Evolutionary conservation across 2,113 vertebrate species (phyloP).

Genomic region (Ramphastos sulfuratus): DNA sequence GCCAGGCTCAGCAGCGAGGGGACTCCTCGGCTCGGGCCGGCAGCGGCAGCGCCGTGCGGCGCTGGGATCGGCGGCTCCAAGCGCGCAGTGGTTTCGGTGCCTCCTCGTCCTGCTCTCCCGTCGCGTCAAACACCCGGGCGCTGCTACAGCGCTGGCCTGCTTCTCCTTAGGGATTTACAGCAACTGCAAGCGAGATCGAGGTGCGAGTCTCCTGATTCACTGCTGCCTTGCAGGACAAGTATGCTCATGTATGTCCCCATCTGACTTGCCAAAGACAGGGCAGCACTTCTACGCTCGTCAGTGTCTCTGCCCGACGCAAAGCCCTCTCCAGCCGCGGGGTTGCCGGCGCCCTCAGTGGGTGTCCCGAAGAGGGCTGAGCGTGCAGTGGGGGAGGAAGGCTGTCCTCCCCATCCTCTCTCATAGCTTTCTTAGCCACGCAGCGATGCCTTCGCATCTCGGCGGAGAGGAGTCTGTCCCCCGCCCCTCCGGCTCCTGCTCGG

Average conservation of each 20-base stretch:
- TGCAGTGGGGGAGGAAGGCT: not conserved
- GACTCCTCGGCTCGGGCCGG: not conserved
- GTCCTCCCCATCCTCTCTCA: not conserved
- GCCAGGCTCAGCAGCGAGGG: not conserved
- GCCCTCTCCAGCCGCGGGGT: not conserved
- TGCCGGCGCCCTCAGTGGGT: not conserved
- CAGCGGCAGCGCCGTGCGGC: not conserved
- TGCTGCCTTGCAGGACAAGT: not conserved
- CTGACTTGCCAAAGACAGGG: not conserved
- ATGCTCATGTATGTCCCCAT: not conserved
- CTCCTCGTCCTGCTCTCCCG: not conserved
- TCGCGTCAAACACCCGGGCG: not conserved
- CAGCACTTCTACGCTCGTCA: not conserved
- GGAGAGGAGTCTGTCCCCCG: not conserved
- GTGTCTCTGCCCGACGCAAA: not conserved
- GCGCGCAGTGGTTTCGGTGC: not conserved
- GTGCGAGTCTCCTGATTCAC: not conserved
- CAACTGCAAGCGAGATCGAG: not conserved
- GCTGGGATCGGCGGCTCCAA: not conserved
- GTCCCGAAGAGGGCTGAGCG: not conserved
- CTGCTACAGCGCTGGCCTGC: not conserved
- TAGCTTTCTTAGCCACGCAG: not conserved
- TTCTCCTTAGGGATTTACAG: not conserved
- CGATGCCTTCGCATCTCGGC: not conserved
- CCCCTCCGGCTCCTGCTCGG: not conserved